These are phyloP conservation scores for Anguilla japonica DNA, from an alignment of 2,113 vertebrate species.

Conservation along the genomic window DNA sequence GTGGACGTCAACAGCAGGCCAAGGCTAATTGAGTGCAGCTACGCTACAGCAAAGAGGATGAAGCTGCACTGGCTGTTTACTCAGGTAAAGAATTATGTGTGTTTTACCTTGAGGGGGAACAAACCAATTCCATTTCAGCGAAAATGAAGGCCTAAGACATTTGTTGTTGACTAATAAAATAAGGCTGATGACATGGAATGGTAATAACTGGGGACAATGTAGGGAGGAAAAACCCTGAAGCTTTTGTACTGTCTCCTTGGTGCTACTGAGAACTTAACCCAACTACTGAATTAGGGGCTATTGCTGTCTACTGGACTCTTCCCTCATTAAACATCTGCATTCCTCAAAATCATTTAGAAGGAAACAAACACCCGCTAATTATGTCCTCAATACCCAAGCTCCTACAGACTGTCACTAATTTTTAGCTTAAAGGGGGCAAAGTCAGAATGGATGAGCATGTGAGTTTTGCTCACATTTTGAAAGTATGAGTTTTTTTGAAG, in stretches of 20 bases:
- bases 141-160: background rate
- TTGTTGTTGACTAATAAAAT: background rate
- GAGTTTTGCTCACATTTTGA: background rate
- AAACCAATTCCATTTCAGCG: background rate
- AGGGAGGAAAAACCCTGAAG: background rate
- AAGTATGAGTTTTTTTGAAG: background rate
- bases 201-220: conserved; percentile 23
- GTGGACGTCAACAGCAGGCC: conserved; percentile 93
- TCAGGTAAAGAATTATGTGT: conserved; percentile 75
- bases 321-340: conserved; percentile 13
- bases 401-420: conserved; percentile 28
- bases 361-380: conserved; percentile 39
- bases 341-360: conserved; percentile 31
- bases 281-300: background rate
- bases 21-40: conserved; percentile 93
- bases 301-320: conserved; percentile 8
- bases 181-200: background rate
- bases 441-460: background rate
- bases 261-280: conserved; percentile 2
- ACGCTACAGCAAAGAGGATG: conserved; percentile 93
- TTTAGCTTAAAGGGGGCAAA: conserved; percentile 29
- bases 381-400: conserved; percentile 32
- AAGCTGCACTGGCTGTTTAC: conserved; percentile 96
- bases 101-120: background rate
- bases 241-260: conserved; percentile 12